Evolutionary conservation across 2,888 invertebrate genomes (phyloP), one percentile per base, ranked within the genome.

Genomic region (Drosophila paramelanica): DNA sequence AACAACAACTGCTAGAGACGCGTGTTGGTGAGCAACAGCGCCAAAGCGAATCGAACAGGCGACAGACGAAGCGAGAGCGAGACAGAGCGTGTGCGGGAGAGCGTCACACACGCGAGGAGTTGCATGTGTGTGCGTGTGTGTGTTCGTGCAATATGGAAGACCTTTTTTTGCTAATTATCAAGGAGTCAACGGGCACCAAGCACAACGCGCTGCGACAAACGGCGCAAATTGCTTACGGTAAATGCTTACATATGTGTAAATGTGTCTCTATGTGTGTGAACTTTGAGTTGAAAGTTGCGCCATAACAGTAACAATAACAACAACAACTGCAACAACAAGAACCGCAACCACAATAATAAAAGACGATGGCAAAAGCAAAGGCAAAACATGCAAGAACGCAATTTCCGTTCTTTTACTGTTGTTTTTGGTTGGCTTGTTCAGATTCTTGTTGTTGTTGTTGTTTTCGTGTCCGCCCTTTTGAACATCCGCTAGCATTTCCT

Each of bases 221-320:
- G 81, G 96, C 97, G 89, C 97, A 97, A 93, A 96, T 97, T 93
- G 97, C 97, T 79, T 94, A 96, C 92, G 97, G 98, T 97, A 94
- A 93, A 92, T 89, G 31, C 31, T 53, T 43, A 33, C 33, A 49
- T 60, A 39, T 53, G 25, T 50, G 27, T 50, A 36, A 33, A 39
- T 39, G 23, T 39, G n/a, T 41, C 3, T 56, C 7, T 36, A n/a
- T 41, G 31, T 66, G 27, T 43, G 14, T 39, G 13, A 36, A 36
- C 36, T 13, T 13, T 52, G 31, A 13, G 43, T 57, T 51, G 11
- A 49, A 49, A 68, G 42, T 68, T 64, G 42, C 47, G 59, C 49
- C 25, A 61, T 41, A 59, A 50, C 14, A 64, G 61, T 33, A 53
- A 59, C 53, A 43, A 58, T 14, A 49, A 56, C 43, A 49, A 45